These are phyloP conservation scores for Gambusia yucatana DNA, from an alignment of 2,797 vertebrate genomes.

Conservation along the genomic window DNA sequence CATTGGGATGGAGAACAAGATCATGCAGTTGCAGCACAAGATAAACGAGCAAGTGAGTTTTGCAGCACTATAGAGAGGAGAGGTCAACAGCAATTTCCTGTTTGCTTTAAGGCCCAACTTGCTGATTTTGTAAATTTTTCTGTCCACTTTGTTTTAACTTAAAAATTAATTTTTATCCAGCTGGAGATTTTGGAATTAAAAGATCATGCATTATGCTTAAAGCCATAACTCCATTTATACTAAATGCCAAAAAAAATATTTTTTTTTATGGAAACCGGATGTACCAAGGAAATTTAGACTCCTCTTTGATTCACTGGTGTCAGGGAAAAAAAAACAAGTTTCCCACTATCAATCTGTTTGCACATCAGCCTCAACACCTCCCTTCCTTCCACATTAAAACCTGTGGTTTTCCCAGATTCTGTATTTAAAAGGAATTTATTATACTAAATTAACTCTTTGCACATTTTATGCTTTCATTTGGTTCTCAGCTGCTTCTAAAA, in stretches of 20 bases:
- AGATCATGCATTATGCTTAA: background rate
- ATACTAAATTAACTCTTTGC: too few relatives aligned
- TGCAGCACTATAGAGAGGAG: background rate
- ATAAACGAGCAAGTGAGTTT: conserved; percentile 91
- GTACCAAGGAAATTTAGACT: background rate
- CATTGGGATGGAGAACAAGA: conserved; percentile 96
- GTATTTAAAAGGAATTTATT: background rate
- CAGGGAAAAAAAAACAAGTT: background rate
- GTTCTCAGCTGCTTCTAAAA: too few relatives aligned
- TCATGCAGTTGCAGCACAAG: conserved; percentile 94
- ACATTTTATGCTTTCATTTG: too few relatives aligned
- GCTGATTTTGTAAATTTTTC: background rate
- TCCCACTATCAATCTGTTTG: background rate
- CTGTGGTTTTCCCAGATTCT: background rate
- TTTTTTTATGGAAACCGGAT: background rate
- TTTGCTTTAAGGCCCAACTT: background rate
- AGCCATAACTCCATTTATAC: background rate
- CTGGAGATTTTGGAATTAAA: background rate
- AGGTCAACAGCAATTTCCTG: background rate
- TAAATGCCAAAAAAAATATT: background rate
- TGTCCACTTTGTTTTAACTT: background rate
- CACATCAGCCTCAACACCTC: background rate
- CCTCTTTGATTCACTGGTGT: background rate
- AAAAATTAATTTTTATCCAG: background rate
- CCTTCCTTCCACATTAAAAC: background rate